Evolutionary conservation across 1,140 invertebrate species (phyloP), one percentile per base, ranked within the genome.

Genomic region (Listronotus bonariensis): DNA sequence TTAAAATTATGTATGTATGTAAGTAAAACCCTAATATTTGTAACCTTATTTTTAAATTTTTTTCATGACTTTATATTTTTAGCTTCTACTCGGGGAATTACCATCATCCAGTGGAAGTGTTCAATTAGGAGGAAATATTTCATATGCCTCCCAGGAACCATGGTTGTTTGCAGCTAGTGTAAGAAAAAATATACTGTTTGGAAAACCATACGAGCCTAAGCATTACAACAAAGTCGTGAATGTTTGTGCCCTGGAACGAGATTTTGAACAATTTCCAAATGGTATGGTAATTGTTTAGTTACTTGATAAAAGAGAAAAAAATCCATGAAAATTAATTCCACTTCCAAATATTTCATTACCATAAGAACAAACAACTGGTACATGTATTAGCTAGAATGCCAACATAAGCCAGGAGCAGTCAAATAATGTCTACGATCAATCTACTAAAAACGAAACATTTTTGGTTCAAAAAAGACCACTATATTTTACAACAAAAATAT

Each of bases 41-140:
- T 1, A 3, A 26, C 20, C 20, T 26, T 26, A 26, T 26, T 26
- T 26, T 26, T 3, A 26, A 26, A 26, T 26, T 26, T 26, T 3
- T 3, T 3, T 26, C 20, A 3, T 26, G 1, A 26, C n/a, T n/a
- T 26, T 26, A 5, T 26, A 26, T 26, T 80, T 96, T n/a, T 88
- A 95, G 77, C 83, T 88, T 3, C 82, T 97, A 48, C 80, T 97
- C 7, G 83, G 86, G 32, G 95, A 97, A 80, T 74, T 96, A 31
- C 88, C 89, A 3, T 72, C 89, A 0, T 77, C 76, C 7, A 52
- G 46, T 6, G 77, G 77, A 0, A 64, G 77, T 6, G 78, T 96
- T 0, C 80, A 84, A 52, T 80, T 95, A 0, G 84, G 85, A 18
- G 80, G 82, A 11, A 81, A 74, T 51, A 67, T 92, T 2, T 87